Percentiles rank a stretch among this genome's conserved stretches.
Evolutionary conservation across 1,140 invertebrate genomes (phyloP).

Genomic region (Philopotamus ludificatus): DNA sequence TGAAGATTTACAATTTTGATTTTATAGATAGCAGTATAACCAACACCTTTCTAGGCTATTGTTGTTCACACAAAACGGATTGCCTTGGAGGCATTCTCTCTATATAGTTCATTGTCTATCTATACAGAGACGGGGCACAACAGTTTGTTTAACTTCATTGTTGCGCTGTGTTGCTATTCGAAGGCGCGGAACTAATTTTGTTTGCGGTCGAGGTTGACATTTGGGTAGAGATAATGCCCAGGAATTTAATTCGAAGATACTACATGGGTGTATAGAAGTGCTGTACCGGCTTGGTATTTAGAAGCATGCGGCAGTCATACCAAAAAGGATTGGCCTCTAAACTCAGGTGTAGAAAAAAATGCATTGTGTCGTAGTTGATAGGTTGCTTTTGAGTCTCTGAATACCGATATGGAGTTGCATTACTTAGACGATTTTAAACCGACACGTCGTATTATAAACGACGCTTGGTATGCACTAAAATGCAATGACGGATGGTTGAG

Average conservation of each 20-base stretch:
- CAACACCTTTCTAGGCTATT: not conserved
- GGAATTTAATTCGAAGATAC: conserved; percentile 31
- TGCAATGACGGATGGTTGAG: conserved; percentile 61
- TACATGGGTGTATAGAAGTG: no score
- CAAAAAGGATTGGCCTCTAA: conserved; percentile 8
- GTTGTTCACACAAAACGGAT: not conserved
- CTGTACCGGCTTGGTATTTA: conserved; percentile 25
- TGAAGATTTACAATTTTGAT: no score
- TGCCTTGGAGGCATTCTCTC: not conserved
- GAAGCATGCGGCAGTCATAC: conserved; percentile 18
- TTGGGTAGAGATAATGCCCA: conserved; percentile 19
- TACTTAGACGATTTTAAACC: conserved; percentile 50
- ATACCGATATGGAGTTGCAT: conserved; percentile 57
- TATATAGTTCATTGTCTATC: not conserved
- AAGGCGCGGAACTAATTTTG: conserved; percentile 38
- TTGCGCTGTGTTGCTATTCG: conserved; percentile 19
- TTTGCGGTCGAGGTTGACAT: conserved; percentile 26
- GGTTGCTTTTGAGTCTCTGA: conserved; percentile 57
- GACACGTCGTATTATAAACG: conserved; percentile 40
- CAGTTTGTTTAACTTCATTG: conserved; percentile 18
- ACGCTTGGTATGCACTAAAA: conserved; percentile 60
- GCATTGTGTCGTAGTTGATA: no score
- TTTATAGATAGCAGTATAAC: no score
- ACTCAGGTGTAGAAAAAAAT: no score
- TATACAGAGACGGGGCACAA: not conserved